Evolutionary conservation across 2,888 invertebrate genomes (phyloP), one percentile per base, ranked within the genome.

Genomic region (Glomeris marginata): DNA sequence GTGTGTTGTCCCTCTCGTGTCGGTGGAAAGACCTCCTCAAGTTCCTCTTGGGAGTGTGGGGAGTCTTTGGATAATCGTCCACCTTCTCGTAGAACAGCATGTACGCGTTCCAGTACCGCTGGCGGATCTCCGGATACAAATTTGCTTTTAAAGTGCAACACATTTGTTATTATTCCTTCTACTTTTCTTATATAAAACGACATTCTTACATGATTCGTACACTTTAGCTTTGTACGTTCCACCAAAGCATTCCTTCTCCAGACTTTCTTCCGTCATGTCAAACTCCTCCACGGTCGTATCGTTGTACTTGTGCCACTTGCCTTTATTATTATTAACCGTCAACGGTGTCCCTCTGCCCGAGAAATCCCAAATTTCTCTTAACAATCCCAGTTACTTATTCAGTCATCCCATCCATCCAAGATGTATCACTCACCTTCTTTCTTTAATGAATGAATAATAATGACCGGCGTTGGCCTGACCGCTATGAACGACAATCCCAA

Each of bases 381-480:
- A 13, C n/a, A n/a, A n/a, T n/a, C n/a, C n/a, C n/a, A n/a, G n/a
- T n/a, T 11, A 10, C 11, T 36, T 11, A 10, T 21, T 18, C 41
- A 20, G 16, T 42, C 22, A 46, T n/a, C 18, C 13, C 21, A 35
- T 20, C 15, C 10, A 13, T 13, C 10, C n/a, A 6, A 5, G 13
- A 21, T 21, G 46, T 41, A 47, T 18, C 6, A 22, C 2, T 16
- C 52, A 60, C 60, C 60, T 59, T 43, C 63, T 54, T 50, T 63
- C 63, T 52, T 62, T 63, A 41, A 72, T 70, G 58, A 68, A 72
- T 16, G 72, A 70, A 55, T 72, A 73, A 59, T 73, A 73, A 58
- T 73, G 73, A 2, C 73, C 73, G 48, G 72, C 72, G 59, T 67
- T 70, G 16, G 72, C 72, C 58, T 71, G 71, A 2, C 73, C 73